Conservation (phyloP, 2,888 invertebrate species). For the Prostheceraeus crozeri region DNA sequence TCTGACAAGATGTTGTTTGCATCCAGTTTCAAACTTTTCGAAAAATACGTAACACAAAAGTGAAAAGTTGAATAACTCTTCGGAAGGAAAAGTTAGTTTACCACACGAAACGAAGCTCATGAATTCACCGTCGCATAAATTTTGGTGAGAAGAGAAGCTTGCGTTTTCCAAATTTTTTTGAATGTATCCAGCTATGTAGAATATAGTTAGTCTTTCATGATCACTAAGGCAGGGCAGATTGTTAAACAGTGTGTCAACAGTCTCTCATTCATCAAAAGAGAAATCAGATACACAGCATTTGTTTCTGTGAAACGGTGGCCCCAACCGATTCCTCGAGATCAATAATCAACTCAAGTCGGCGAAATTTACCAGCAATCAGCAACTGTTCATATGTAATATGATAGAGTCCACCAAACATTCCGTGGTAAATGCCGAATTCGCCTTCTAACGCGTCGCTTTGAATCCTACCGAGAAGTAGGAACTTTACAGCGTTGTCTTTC, state of each 20-base stretch:
- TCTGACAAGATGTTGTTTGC: no score
- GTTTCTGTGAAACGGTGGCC: constrained; percentile 7
- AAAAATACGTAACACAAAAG: no score
- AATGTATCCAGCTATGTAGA: constrained; percentile 26
- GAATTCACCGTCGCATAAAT: no score
- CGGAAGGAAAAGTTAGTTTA: no score
- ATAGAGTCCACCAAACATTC: constrained; percentile 29
- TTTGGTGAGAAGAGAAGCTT: no score
- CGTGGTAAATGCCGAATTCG: constrained; percentile 26
- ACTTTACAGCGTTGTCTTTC: constrained; percentile 7
- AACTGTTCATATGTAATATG: constrained; percentile 27
- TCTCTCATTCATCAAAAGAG: constrained; percentile 5
- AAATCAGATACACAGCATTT: constrained; percentile 25
- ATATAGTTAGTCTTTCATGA: constrained; percentile 23
- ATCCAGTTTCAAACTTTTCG: no score
- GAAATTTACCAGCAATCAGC: constrained; percentile 15
- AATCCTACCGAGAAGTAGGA: constrained; percentile 20
- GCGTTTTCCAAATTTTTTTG: no score
- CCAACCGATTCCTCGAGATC: constrained; percentile 15
- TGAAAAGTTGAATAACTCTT: no score
- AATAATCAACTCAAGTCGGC: constrained; percentile 14
- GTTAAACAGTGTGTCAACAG: not conserved
- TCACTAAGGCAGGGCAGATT: not conserved
- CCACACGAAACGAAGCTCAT: no score
- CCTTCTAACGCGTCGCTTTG: constrained; percentile 27